Evolutionary conservation across 2,888 invertebrate species (phyloP), one percentile per base, ranked within the genome.

Genomic region (Pheosia gnoma): DNA sequence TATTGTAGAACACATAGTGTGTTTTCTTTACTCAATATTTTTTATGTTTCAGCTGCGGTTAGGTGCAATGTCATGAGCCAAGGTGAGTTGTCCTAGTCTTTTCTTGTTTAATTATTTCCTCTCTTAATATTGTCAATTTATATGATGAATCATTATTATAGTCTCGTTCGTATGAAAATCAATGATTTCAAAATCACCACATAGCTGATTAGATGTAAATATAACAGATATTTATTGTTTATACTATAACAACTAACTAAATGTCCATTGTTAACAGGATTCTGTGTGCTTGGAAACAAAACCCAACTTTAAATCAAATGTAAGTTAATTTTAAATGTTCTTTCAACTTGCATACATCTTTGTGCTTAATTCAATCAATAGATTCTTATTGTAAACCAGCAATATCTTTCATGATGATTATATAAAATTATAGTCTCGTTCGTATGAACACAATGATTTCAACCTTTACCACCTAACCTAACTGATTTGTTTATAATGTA

Each of bases 151-250:
- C 69, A 72, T 59, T 67, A 66, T 70, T 79, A 76, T 84, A 84
- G 90, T 90, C 90, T 90, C 89, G 89, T 90, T 90, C 89, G 88
- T 84, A 90, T 90, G 90, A 90, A 78, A 62, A 66, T 72, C 59
- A 59, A 68, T 90, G 90, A 89, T 90, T 90, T 82, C 57, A 86
- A 83, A 72, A 55, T 68, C 85, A 87, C 87, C 87, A 74, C 76
- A 63, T 67, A 57, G 74, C 79, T 80, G 78, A 78, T 62, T n/a
- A 9, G 0, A 25, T 7, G 3, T 7, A 8, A 25, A 51, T 7
- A 25, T 51, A 25, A 6, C 8, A 25, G 25, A 9, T n/a, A n/a
- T 25, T 25, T 51, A 25, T 9, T 25, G 25, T 1, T 25, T 25
- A 13, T 51, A 8, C n/a, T 51, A 10, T 10, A 45, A 45, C 4